A percentile compares a stretch with the other conserved stretches of the same genome.
These are phyloP conservation scores for Aphidoletes aphidimyza DNA, from an alignment of 2,888 invertebrate genomes.

Conservation along the genomic window DNA sequence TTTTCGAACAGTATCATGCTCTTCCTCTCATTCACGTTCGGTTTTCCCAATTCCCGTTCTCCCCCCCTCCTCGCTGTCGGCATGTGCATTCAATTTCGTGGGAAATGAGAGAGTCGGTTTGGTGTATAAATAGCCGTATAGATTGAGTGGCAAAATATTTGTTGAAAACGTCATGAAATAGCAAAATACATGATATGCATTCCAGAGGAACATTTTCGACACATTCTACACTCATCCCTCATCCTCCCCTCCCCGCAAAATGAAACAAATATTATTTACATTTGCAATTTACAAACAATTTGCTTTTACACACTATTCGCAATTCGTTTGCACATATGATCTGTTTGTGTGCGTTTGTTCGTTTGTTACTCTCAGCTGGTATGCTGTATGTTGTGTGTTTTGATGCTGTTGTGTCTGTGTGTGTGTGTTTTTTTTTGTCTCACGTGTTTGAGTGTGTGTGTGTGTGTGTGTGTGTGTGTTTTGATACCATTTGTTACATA, in stretches of 20 bases:
- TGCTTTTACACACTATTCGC: neutral
- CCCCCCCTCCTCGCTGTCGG: too few relatives aligned
- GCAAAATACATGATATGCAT: neutral
- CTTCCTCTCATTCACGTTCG: too few relatives aligned
- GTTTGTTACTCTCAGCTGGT: neutral
- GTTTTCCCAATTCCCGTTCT: too few relatives aligned
- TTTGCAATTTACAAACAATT: conserved; percentile 36
- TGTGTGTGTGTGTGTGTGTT: too few relatives aligned
- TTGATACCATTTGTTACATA: too few relatives aligned
- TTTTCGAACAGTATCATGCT: conserved; percentile 11
- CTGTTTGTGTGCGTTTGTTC: neutral
- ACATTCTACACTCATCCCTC: too few relatives aligned
- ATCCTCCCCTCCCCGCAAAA: too few relatives aligned
- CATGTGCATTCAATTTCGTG: neutral
- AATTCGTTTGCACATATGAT: conserved; percentile 26
- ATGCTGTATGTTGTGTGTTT: neutral
- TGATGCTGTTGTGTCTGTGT: neutral
- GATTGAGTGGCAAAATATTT: conserved; percentile 46
- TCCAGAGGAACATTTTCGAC: conserved; percentile 15
- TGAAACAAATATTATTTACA: conserved; percentile 46
- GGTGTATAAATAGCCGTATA: conserved; percentile 45
- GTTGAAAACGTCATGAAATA: conserved; percentile 49
- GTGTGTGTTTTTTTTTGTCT: neutral
- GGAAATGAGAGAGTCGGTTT: neutral
- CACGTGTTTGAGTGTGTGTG: too few relatives aligned